Base-by-base conservation (phyloP, 2,888 invertebrate species). In the Trachelus stipa region DNA sequence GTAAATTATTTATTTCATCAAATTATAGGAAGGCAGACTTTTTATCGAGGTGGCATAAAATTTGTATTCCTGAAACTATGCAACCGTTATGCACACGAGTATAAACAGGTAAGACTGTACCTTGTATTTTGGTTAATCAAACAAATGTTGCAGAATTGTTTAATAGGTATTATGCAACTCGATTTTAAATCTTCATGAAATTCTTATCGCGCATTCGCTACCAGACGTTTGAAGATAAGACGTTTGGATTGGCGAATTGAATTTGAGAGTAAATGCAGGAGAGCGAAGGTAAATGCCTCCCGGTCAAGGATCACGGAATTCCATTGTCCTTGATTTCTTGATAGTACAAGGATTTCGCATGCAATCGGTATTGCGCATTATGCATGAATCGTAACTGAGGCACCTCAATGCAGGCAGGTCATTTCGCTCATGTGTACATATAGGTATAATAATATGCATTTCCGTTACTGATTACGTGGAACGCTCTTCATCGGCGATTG, bases 401-500 rank as follows among this genome's bases (percentile, higher is more conserved):
- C 56, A 56, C 23, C 56, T 56, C 56, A 9, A 56, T 23, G 2
- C 56, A 56, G 23, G 23, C 56, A 56, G 56, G 23, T 56, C 56
- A 56, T 23, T 56, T 56, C 0, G 23, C 2, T 56, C 56, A 23
- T 56, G 56, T 56, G 9, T 56, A 35, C 35, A 35, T 35, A 56
- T 56, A 56, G 56, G 71, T 85, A 83, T 87, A 87, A 89, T 88
- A 84, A 90, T 88, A 84, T 85, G 86, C 87, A 87, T 87, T 90
- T 90, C 90, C 90, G 89, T 86, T 84, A 83, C 71, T 80, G 81
- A 79, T 77, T 80, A 77, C 77, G 84, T 82, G 81, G 74, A 80
- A 83, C 84, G 84, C 83, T 87, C 85, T 85, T 88, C 89, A 88
- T 88, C 83, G 86, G 83, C 81, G 86, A 85, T 86, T 86, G 87